Base-by-base conservation (phyloP, 2,888 invertebrate species). In the Arctia plantaginis region DNA sequence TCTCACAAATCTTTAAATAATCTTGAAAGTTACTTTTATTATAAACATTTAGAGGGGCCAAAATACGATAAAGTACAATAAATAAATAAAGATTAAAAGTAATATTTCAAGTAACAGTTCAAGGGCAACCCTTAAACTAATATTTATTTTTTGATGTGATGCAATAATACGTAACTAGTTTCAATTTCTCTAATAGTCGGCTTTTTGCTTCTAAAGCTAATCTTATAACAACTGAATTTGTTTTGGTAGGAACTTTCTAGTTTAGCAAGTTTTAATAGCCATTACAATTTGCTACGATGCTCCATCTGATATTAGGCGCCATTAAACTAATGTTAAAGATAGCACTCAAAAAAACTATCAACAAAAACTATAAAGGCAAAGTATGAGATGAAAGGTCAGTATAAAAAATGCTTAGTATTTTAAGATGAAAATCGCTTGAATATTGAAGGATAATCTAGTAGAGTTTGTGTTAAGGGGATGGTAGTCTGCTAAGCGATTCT, bases 271-370 rank as follows among this genome's bases (percentile, higher is more conserved):
- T 91, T 91, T 91, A 93, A 94, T 89, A 86, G 89, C 92, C 90
- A 93, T 94, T 93, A 91, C 85, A 93, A 94, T 95, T 94, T 90
- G 94, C 93, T 88, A 92, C 92, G 93, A 94, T 90, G 86, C 88
- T 91, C 85, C 85, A 84, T 78, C 78, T 91, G 92, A 93, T 93
- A 93, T 89, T 87, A 89, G 90, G 90, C 91, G 92, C 93, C 93
- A 91, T 95, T 90, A 95, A 93, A 90, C 91, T 92, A 93, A 95
- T 93, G 93, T 93, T 87, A 90, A 87, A 91, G 93, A 94, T 94
- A 93, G 93, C 92, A 91, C 90, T 92, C 88, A 87, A 91, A 89
- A 87, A 94, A 94, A 94, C 90, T 91, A 92, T 90, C 90, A 91
- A 92, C 94, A 95, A 95, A 95, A 95, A 95, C 91, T 89, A 91